phyloP scores from a whole-genome alignment of 2,888 invertebrate genomes.

The Limnephilus marmoratus region DNA sequence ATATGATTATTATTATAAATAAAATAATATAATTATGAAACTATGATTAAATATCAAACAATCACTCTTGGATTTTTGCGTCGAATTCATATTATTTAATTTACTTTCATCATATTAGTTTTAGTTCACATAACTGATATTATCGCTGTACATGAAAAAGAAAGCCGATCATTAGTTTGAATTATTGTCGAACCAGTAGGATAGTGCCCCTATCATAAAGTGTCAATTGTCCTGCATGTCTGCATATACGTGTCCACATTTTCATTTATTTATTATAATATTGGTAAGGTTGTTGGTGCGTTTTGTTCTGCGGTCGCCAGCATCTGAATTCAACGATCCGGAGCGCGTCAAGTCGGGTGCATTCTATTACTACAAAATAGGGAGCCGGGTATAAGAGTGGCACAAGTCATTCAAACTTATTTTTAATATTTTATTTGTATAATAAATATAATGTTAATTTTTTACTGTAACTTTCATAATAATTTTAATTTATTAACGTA shows the following conservation, averaged over 20 bases:
- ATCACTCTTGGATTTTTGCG: no score
- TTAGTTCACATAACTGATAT: not conserved
- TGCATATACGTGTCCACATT: not conserved
- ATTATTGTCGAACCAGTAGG: not conserved
- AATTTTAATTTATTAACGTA: no score
- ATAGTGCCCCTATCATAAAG: not conserved
- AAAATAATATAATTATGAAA: no score
- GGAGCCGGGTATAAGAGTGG: not conserved
- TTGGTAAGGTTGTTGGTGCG: not conserved
- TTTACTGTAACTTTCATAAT: no score
- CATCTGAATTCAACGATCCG: not conserved
- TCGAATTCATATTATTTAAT: no score
- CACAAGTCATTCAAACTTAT: not conserved
- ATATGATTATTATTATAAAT: no score
- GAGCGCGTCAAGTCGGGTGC: not conserved
- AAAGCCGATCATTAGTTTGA: not conserved
- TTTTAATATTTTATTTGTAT: not conserved
- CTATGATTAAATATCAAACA: no score
- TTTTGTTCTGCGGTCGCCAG: not conserved
- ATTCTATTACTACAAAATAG: not conserved
- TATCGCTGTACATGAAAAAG: not conserved
- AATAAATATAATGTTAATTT: no score
- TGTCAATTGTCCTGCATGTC: not conserved
- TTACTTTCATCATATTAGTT: no score
- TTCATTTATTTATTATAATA: not conserved